These are phyloP conservation scores for Rhyzopertha dominica DNA, from an alignment of 1,140 invertebrate species.

Conservation along the genomic window DNA sequence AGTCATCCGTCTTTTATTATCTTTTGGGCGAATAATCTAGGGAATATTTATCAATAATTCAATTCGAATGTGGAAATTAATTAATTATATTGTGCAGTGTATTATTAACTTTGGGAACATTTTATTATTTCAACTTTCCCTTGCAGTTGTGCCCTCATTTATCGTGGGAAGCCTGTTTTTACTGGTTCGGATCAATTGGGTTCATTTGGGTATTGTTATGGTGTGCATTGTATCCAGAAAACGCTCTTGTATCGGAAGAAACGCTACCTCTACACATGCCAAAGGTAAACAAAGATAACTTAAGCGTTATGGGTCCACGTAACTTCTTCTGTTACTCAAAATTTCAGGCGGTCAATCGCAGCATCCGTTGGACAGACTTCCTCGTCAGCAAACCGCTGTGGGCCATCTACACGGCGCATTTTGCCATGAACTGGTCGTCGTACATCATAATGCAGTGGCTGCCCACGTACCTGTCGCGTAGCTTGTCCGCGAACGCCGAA, in stretches of 20 bases:
- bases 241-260: slow-evolving; percentile 51
- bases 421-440: slow-evolving; percentile 81
- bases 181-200: slow-evolving; percentile 66
- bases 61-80: too few relatives aligned
- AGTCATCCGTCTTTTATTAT: too few relatives aligned
- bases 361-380: slow-evolving; percentile 62
- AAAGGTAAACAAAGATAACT: slow-evolving; percentile 49
- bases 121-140: too few relatives aligned
- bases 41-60: too few relatives aligned
- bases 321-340: background rate
- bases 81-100: too few relatives aligned
- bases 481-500: slow-evolving; percentile 64
- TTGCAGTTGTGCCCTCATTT: slow-evolving; percentile 59
- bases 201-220: slow-evolving; percentile 67
- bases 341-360: slow-evolving; percentile 29
- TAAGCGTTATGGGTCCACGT: background rate
- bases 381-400: slow-evolving; percentile 68
- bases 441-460: slow-evolving; percentile 84
- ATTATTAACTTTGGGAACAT: too few relatives aligned
- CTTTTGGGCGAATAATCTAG: too few relatives aligned
- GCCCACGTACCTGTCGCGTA: slow-evolving; percentile 66
- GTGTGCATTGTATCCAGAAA: slow-evolving; percentile 58
- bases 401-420: slow-evolving; percentile 76
- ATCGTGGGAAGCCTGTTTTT: slow-evolving; percentile 67
- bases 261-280: slow-evolving; percentile 63